Evolutionary conservation across 2,113 vertebrate species (phyloP).

Genomic region (Rafetus swinhoei): DNA sequence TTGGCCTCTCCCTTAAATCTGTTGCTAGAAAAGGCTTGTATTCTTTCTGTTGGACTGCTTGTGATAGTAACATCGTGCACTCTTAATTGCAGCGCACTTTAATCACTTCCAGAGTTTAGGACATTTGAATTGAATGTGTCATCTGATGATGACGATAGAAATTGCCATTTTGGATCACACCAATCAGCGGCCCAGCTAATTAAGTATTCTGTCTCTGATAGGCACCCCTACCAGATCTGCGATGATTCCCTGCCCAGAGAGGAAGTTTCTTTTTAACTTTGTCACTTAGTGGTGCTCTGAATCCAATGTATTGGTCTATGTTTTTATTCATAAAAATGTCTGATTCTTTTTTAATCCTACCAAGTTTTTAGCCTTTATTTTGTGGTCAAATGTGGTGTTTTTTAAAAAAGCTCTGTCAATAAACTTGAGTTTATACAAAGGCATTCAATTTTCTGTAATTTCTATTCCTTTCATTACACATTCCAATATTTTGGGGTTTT

Average conservation of each 20-base stretch:
- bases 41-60: background rate
- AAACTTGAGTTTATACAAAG: background rate
- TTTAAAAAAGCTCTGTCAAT: background rate
- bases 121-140: background rate
- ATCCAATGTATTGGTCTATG: background rate
- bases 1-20: background rate
- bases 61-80: background rate
- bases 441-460: background rate
- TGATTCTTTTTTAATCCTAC: background rate
- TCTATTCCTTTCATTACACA: background rate
- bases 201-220: background rate
- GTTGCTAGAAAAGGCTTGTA: background rate
- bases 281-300: background rate
- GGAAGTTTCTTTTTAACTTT: background rate
- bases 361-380: background rate
- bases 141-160: background rate
- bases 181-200: rapidly evolving
- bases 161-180: background rate
- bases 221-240: background rate
- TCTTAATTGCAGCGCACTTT: background rate
- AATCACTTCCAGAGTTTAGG: background rate
- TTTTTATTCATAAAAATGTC: background rate
- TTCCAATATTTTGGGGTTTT: background rate
- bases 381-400: background rate
- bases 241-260: background rate